Conservation (phyloP, 2,888 invertebrate species). For the Rhingia rostrata region DNA sequence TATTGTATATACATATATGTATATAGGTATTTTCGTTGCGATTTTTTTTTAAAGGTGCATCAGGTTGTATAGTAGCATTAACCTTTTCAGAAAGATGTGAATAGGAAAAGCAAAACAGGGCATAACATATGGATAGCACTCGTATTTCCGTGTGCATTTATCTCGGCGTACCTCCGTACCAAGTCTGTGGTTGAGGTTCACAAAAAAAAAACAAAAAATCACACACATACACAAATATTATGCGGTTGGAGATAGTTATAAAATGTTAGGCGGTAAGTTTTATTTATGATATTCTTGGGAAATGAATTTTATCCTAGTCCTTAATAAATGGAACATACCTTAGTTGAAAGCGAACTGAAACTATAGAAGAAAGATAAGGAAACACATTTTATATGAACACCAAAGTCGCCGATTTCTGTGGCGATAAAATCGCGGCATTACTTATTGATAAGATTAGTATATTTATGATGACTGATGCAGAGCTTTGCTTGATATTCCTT, state of each 20-base stretch:
- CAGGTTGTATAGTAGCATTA: conserved; percentile 32
- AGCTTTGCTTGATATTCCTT: too few relatives aligned
- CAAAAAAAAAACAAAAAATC: conserved; percentile 33
- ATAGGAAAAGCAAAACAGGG: conserved; percentile 40
- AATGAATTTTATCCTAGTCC: conserved; percentile 67
- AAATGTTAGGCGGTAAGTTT: conserved; percentile 65
- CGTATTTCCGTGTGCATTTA: conserved; percentile 21
- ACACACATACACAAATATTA: neutral
- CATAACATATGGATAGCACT: conserved; percentile 35
- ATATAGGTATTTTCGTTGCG: conserved; percentile 32
- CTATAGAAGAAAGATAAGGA: conserved; percentile 32
- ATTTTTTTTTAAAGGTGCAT: conserved; percentile 56
- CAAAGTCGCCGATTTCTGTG: conserved; percentile 17
- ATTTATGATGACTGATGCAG: too few relatives aligned
- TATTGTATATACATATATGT: neutral
- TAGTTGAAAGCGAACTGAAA: conserved; percentile 45
- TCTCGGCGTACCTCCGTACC: neutral
- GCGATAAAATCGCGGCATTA: conserved; percentile 45
- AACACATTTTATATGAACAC: conserved; percentile 51
- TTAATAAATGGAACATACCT: conserved; percentile 59
- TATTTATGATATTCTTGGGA: conserved; percentile 61
- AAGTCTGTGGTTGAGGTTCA: conserved; percentile 53
- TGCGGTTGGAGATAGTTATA: conserved; percentile 60
- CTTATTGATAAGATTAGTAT: conserved; percentile 17
- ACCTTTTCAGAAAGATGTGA: conserved; percentile 36